Percentiles rank a stretch among this genome's conserved stretches.
Evolutionary conservation across 2,888 invertebrate species (phyloP).

Genomic region (Chromoteleia sp.): DNA sequence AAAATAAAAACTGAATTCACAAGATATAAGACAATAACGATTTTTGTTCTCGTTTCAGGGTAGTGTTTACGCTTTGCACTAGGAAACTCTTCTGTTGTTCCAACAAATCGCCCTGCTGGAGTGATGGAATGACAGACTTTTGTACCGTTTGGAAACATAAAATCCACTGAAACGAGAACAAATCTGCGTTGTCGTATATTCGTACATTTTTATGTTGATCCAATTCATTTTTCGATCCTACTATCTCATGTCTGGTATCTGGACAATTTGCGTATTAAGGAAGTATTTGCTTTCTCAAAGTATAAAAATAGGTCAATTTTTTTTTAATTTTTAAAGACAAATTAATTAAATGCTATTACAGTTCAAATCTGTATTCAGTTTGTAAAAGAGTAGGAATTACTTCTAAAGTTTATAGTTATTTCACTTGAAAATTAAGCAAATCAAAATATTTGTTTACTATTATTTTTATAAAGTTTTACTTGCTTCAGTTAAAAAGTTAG

Average conservation of each 20-base stretch:
- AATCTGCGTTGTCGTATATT: constrained; percentile 10
- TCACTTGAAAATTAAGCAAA: no score
- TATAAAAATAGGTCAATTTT: no score
- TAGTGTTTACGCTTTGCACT: constrained; percentile 17
- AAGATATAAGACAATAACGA: constrained; percentile 34
- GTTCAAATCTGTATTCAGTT: no score
- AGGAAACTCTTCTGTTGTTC: constrained; percentile 4
- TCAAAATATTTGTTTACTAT: no score
- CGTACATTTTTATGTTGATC: constrained; percentile 12
- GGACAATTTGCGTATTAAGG: no score
- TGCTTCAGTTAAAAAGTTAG: background rate
- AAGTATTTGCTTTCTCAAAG: background rate
- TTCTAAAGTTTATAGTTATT: no score
- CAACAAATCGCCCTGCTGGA: background rate
- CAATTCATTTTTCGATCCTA: constrained; percentile 1
- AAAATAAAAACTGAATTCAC: constrained; percentile 20
- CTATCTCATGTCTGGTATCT: background rate
- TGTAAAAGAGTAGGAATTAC: no score
- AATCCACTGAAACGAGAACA: constrained; percentile 18
- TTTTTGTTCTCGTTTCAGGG: constrained; percentile 22
- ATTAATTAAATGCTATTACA: no score
- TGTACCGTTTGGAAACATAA: constrained; percentile 10
- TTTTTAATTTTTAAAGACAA: no score
- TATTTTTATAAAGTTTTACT: no score
- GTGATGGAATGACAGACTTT: constrained; percentile 17